phyloP scores from a whole-genome alignment of 30 jellyfish, hydroid and myxozoan species.

The Pelagia noctiluca region DNA sequence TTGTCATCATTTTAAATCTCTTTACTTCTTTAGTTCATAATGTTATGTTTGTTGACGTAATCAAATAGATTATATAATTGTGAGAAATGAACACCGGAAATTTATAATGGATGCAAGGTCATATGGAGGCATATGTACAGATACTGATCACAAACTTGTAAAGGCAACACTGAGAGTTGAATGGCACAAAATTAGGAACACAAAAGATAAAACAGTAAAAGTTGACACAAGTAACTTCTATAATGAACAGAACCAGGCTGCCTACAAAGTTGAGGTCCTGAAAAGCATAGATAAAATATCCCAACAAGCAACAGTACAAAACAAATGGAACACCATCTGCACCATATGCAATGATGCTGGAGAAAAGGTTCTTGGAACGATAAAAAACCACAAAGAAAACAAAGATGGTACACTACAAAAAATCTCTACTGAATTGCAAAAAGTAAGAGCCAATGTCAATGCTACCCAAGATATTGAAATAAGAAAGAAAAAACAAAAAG shows the following conservation, averaged over 20 bases:
- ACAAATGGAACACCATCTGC: slow-evolving; percentile 27
- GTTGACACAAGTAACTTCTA: too few relatives aligned
- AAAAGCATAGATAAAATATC: slow-evolving; percentile 20
- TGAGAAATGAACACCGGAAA: neutral
- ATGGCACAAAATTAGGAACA: neutral
- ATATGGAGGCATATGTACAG: too few relatives aligned
- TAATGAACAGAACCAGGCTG: too few relatives aligned
- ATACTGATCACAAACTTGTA: too few relatives aligned
- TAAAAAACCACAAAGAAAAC: slow-evolving; percentile 11
- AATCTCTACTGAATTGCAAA: too few relatives aligned
- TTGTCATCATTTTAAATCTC: too few relatives aligned
- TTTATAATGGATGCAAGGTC: slow-evolving; percentile 26
- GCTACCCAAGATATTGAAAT: slow-evolving; percentile 5
- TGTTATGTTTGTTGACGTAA: too few relatives aligned
- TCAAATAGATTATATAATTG: slow-evolving; percentile 46
- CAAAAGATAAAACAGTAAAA: slow-evolving; percentile 5
- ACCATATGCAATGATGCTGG: slow-evolving; percentile 16
- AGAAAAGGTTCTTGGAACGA: too few relatives aligned
- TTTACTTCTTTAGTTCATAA: too few relatives aligned
- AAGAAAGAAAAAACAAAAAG: neutral
- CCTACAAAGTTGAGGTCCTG: too few relatives aligned
- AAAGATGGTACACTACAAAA: too few relatives aligned
- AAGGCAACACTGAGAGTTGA: too few relatives aligned
- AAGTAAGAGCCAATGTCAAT: slow-evolving; percentile 14
- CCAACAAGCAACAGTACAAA: neutral